Conservation (phyloP, 2,113 vertebrate species). For the Onychostruthus taczanowskii region DNA sequence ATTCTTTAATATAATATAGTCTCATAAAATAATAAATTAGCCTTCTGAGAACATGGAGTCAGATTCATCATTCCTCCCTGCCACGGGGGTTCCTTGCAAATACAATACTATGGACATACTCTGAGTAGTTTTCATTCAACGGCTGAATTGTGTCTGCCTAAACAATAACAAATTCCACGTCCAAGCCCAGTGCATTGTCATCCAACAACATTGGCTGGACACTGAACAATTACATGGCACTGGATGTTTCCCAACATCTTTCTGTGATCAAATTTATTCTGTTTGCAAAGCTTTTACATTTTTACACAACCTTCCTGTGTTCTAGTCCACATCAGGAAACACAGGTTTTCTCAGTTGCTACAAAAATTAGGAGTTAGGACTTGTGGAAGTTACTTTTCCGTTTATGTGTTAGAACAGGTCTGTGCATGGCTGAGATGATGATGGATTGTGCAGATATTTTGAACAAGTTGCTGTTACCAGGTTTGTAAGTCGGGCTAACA, state of each 20-base stretch:
- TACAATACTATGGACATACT: neutral
- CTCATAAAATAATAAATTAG: too few relatives aligned
- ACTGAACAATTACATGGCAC: fast-evolving
- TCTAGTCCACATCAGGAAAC: neutral
- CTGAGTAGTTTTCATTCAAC: neutral
- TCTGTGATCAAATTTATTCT: neutral
- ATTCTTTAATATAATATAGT: too few relatives aligned
- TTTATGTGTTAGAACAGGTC: neutral
- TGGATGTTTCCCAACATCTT: neutral
- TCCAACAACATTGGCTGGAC: neutral
- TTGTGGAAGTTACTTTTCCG: neutral
- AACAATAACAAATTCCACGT: neutral
- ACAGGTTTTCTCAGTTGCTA: neutral
- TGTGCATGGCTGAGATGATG: neutral
- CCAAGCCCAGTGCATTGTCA: too few relatives aligned
- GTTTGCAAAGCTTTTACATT: neutral
- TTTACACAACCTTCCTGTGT: neutral
- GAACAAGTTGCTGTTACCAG: neutral
- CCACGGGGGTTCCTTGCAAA: too few relatives aligned
- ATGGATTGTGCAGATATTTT: neutral
- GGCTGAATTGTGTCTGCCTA: neutral
- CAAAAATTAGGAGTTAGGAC: neutral
- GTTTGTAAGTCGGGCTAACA: neutral
- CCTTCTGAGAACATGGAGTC: too few relatives aligned
- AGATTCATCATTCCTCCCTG: too few relatives aligned